Conservation (phyloP, 2,797 vertebrate species). For the Gallinago nigripennis region DNA sequence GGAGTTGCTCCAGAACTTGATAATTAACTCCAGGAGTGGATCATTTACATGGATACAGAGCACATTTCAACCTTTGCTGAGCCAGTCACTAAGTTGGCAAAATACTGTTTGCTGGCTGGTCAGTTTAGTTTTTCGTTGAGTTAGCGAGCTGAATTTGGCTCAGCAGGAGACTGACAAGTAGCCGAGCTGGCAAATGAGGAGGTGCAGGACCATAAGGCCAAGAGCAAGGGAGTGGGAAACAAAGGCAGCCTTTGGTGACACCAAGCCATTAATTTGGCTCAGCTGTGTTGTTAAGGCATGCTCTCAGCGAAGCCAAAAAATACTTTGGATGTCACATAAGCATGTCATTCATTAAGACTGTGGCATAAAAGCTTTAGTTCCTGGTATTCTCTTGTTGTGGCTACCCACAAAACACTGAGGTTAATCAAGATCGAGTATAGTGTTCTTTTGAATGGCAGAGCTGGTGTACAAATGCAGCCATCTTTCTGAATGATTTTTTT, state of each 20-base stretch:
- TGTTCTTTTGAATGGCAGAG: background rate
- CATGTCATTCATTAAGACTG: background rate
- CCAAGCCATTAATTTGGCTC: background rate
- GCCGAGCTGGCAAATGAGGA: background rate
- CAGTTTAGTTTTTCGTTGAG: background rate
- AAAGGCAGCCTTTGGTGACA: background rate
- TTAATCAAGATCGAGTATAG: background rate
- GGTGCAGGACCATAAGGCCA: background rate
- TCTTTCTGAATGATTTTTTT: background rate
- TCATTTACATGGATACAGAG: background rate
- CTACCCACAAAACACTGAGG: background rate
- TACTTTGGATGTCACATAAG: background rate
- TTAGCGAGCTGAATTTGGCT: background rate
- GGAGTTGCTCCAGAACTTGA: background rate
- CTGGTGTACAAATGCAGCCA: background rate
- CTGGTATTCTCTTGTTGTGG: background rate
- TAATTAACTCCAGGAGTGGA: background rate
- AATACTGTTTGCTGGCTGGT: background rate
- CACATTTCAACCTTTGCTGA: background rate
- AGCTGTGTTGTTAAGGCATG: background rate
- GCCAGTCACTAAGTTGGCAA: background rate
- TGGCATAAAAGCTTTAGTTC: background rate
- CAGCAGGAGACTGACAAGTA: background rate
- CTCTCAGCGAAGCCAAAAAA: background rate
- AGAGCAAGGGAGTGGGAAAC: background rate